Base-by-base conservation (phyloP, 2,113 vertebrate genomes). In the Rhea americana region DNA sequence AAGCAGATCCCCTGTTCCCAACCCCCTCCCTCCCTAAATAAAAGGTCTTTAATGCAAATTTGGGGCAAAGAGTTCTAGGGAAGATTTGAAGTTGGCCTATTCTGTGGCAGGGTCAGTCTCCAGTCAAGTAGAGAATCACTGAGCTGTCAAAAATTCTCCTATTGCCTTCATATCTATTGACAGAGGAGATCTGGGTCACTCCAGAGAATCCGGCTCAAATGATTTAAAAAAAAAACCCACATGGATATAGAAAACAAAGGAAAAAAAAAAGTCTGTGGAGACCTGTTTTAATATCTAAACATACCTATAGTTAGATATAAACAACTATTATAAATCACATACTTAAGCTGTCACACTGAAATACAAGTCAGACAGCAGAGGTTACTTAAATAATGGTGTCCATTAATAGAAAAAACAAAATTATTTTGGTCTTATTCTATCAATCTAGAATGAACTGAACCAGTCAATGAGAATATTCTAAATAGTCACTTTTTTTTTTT, bases 91-190 rank as follows among this genome's bases (percentile, higher is more conserved):
- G 24, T 17, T 74, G 76, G 51, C 17, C 61, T 90, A 0, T 67
- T 75, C 15, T 59, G 9, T 77, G n/a, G 47, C 84, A 93, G 72
- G 81, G 62, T 93, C 63, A 55, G 18, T 43, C 55, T 80, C 55
- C 53, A 91, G 80, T 30, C 76, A 93, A 56, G 32, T 0, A 70
- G 13, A 79, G 41, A 82, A 71, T 74, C 59, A 87, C 45, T 51
- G 63, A 87, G n/a, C 85, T 94, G 72, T 72, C 82, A 93, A 7
- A 20, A 81, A 32, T 24, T 85, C 21, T 14, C 59, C 28, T 55
- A 21, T 67, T 59, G 50, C 28, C 82, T 77, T 91, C 4, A 0
- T 32, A 9, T 80, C 79, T 89, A 43, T 80, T 92, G 75, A 81
- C 63, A 89, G 67, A 65, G 30, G 26, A 82, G 45, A 67, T 59